A percentile compares a stretch with the other conserved stretches of the same genome.
Evolutionary conservation across 2,888 invertebrate species (phyloP).

Genomic region (Zootermopsis nevadensis): DNA sequence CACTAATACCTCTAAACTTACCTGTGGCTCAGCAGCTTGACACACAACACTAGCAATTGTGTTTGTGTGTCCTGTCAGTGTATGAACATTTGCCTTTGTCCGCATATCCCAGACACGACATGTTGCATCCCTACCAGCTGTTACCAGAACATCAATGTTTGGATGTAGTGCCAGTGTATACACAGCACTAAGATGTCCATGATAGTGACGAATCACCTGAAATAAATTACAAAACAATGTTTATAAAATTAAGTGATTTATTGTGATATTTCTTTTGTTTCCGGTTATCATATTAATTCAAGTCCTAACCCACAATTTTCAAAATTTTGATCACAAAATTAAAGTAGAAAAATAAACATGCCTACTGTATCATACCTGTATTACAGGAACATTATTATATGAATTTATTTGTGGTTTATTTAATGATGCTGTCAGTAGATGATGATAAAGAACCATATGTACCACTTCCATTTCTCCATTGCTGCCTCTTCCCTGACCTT

Average conservation of each 20-base stretch:
- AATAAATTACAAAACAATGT: constrained; percentile 50
- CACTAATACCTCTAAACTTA: constrained; percentile 56
- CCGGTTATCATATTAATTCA: no score
- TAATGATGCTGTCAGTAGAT: no score
- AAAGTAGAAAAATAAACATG: no score
- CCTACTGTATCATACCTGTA: no score
- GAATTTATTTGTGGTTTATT: no score
- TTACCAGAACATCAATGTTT: constrained; percentile 92
- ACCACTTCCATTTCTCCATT: no score
- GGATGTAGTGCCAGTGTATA: constrained; percentile 95
- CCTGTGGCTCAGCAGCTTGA: constrained; percentile 94
- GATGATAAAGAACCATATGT: no score
- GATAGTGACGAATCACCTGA: constrained; percentile 95
- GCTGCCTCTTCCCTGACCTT: background rate
- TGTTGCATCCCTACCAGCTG: constrained; percentile 95
- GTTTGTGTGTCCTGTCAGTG: constrained; percentile 94
- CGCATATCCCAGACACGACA: constrained; percentile 99
- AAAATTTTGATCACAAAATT: no score
- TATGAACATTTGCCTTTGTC: constrained; percentile 98
- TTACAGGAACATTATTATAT: no score
- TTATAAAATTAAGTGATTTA: no score
- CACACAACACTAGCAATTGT: constrained; percentile 95
- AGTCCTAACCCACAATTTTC: no score
- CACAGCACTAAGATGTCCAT: constrained; percentile 97
- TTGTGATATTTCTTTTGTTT: no score